Evolutionary conservation across 2,888 invertebrate species (phyloP), one percentile per base, ranked within the genome.

Genomic region (Epirrhoe tristata): DNA sequence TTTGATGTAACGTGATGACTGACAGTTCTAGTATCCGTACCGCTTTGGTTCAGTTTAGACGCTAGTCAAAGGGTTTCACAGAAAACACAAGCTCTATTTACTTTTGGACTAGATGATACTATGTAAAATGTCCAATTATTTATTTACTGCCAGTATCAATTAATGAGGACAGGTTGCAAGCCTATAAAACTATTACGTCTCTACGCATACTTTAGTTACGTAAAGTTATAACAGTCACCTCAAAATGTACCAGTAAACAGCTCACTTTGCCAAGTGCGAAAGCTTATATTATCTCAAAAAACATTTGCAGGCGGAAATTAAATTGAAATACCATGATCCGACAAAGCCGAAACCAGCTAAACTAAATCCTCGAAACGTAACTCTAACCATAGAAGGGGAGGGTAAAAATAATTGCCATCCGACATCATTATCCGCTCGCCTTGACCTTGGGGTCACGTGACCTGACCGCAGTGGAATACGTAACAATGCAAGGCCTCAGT

Each of bases 341-440:
- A 62, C 56, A 62, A 24, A 50, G 43, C 36, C 17, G 8, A 57
- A 59, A 61, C 61, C 58, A 50, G 39, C 53, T 55, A 53, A 68
- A 58, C 53, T 54, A 58, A 69, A 62, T 64, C 48, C 58, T 62
- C 58, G 17, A 59, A 65, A 66, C 51, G 51, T 54, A 59, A 52
- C 14, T 61, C 56, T n/a, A 66, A 68, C 58, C 64, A 61, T 62
- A 51, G 32, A 46, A 48, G 51, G 55, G 58, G 59, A 63, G 57
- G 58, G 60, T 61, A 64, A 62, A 66, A 71, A 60, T 71, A 71
- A 71, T 71, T 71, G 66, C 63, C 60, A 63, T 63, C 66, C 51
- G 53, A 50, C 53, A 39, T 53, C 62, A 66, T 67, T 69, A 66
- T 59, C 63, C n/a, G 12, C 48, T 58, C 34, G 39, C 55, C 62